Conservation (phyloP, 1,140 invertebrate species). For the Drosophila paulistorum region DNA sequence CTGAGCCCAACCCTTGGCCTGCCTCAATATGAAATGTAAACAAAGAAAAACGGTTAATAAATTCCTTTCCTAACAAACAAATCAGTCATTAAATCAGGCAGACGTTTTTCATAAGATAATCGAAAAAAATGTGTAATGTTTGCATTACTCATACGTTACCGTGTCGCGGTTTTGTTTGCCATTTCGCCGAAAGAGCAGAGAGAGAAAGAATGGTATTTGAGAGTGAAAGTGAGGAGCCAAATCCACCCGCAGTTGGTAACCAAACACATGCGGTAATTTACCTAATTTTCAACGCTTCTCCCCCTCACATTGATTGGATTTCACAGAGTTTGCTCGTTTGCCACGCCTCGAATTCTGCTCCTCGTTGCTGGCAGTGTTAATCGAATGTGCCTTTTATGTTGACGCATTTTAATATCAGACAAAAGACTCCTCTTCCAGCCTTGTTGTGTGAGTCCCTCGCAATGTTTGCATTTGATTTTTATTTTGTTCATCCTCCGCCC, state of each 20-base stretch:
- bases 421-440: slow-evolving; percentile 16
- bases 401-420: slow-evolving; percentile 66
- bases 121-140: slow-evolving; percentile 69
- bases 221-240: slow-evolving; percentile 7
- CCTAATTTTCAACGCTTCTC: slow-evolving; percentile 61
- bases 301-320: slow-evolving; percentile 61
- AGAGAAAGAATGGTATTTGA: too few species aligned
- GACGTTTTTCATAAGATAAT: slow-evolving; percentile 58
- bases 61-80: slow-evolving; percentile 45
- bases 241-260: slow-evolving; percentile 42
- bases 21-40: slow-evolving; percentile 26
- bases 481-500: background rate
- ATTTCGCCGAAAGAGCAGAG: slow-evolving; percentile 30
- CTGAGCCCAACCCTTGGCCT: slow-evolving; percentile 6
- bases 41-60: slow-evolving; percentile 34
- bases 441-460: slow-evolving; percentile 11
- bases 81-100: slow-evolving; percentile 59
- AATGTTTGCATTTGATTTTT: slow-evolving; percentile 31
- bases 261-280: slow-evolving; percentile 71
- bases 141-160: slow-evolving; percentile 47
- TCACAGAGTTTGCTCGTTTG: slow-evolving; percentile 25
- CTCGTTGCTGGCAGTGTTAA: slow-evolving; percentile 45
- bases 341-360: slow-evolving; percentile 13
- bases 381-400: slow-evolving; percentile 67
- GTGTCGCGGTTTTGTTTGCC: slow-evolving; percentile 40